Conservation (phyloP, 2,888 invertebrate species). For the Sarcophaga subvicina region DNA sequence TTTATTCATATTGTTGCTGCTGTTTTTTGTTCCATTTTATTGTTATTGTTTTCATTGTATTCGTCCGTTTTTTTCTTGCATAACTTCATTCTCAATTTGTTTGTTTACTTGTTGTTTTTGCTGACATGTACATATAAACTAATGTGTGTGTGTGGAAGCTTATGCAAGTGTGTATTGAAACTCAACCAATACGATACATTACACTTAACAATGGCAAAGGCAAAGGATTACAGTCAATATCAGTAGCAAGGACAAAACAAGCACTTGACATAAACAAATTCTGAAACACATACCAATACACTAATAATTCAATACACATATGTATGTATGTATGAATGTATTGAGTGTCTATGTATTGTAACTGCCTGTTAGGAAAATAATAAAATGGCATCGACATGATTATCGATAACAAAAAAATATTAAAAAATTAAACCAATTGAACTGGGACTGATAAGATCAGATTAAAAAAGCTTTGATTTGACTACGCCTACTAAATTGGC, state of each 20-base stretch:
- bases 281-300: constrained; percentile 14
- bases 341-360: not conserved
- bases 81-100: constrained; percentile 37
- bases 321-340: not conserved
- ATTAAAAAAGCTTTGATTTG: too few species aligned
- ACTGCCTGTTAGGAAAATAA: constrained; percentile 9
- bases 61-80: not conserved
- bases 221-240: constrained; percentile 64
- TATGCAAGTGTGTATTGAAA: constrained; percentile 13
- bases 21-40: not conserved
- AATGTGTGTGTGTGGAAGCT: not conserved
- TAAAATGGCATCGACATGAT: not conserved
- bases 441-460: too few species aligned
- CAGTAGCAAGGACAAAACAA: constrained; percentile 64
- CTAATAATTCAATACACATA: not conserved
- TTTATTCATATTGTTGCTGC: not conserved
- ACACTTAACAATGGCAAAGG: constrained; percentile 42
- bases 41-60: constrained; percentile 24
- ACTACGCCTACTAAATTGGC: too few species aligned
- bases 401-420: too few species aligned
- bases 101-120: constrained; percentile 30
- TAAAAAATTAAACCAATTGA: too few species aligned
- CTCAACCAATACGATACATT: constrained; percentile 57
- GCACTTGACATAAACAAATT: constrained; percentile 52
- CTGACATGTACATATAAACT: not conserved